Percentiles rank a stretch among this genome's conserved stretches.
These are phyloP conservation scores for Labia minor DNA, from an alignment of 2,888 invertebrate genomes.

Conservation along the genomic window DNA sequence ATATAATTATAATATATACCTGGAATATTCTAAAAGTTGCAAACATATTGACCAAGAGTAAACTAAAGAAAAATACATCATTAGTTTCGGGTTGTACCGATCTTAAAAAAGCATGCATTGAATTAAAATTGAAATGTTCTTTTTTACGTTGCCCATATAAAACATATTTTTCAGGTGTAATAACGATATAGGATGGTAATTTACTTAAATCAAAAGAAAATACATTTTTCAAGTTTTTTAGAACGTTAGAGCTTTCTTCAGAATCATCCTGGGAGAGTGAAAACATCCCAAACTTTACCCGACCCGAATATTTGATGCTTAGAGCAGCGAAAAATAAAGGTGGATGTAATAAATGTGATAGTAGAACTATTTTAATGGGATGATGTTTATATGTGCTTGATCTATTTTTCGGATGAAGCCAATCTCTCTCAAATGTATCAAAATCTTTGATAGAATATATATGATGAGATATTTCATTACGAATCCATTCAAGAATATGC, in stretches of 20 bases:
- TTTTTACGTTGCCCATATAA: constrained; percentile 36
- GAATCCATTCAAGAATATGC: constrained; percentile 38
- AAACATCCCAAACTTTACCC: constrained; percentile 38
- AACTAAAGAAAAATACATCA: constrained; percentile 40
- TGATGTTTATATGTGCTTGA: background rate
- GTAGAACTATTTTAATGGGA: constrained; percentile 35
- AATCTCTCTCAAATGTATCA: constrained; percentile 29
- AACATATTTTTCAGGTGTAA: constrained; percentile 36
- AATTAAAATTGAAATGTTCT: constrained; percentile 36
- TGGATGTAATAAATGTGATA: constrained; percentile 36
- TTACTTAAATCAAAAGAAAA: constrained; percentile 16
- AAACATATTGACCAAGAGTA: constrained; percentile 37
- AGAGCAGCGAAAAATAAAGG: constrained; percentile 42
- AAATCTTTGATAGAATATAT: constrained; percentile 33
- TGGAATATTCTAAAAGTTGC: constrained; percentile 38
- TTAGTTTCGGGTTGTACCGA: constrained; percentile 41
- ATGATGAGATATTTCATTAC: constrained; percentile 36
- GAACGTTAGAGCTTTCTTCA: constrained; percentile 22
- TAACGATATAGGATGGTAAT: constrained; percentile 35
- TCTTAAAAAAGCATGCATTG: constrained; percentile 38
- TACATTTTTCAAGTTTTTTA: constrained; percentile 26
- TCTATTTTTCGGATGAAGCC: constrained; percentile 28
- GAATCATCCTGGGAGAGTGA: constrained; percentile 29
- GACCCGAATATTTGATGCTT: constrained; percentile 42
- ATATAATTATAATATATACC: constrained; percentile 26